These are phyloP conservation scores for Hozukius guyotensis DNA, from an alignment of 2,797 vertebrate genomes.

Conservation along the genomic window DNA sequence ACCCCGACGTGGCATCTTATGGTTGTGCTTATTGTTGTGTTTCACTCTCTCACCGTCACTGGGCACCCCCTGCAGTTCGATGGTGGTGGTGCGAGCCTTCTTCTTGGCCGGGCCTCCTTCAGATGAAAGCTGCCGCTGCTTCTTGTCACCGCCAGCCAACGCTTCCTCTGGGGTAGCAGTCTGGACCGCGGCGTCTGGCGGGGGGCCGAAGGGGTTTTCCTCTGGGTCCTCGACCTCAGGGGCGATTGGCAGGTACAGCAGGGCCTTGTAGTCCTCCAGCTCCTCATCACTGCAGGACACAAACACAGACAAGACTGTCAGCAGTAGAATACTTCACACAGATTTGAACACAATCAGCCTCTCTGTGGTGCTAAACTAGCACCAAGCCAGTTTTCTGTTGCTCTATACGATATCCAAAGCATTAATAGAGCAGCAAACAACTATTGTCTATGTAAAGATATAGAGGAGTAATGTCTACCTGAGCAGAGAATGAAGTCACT, in stretches of 20 bases:
- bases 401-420: too few relatives aligned
- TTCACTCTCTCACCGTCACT: conserved; percentile 87
- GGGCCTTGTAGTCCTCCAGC: conserved; percentile 94
- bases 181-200: conserved; percentile 88
- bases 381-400: background rate
- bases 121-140: conserved; percentile 89
- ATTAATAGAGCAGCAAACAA: too few relatives aligned
- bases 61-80: conserved; percentile 97
- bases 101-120: conserved; percentile 95
- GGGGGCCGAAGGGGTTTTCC: conserved; percentile 96
- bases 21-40: background rate
- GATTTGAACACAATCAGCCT: background rate
- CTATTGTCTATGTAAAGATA: too few relatives aligned
- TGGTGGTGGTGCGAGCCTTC: conserved; percentile 96
- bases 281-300: conserved; percentile 90
- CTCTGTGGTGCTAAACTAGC: background rate
- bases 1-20: background rate
- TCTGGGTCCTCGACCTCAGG: conserved; percentile 98
- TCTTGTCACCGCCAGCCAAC: conserved; percentile 84
- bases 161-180: conserved; percentile 84
- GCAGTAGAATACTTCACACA: background rate
- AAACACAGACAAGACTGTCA: background rate
- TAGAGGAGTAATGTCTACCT: too few relatives aligned
- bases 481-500: too few relatives aligned
- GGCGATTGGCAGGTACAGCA: conserved; percentile 96